These are phyloP conservation scores for Chromobotia macracanthus DNA, from an alignment of 2,797 vertebrate genomes.

Conservation along the genomic window DNA sequence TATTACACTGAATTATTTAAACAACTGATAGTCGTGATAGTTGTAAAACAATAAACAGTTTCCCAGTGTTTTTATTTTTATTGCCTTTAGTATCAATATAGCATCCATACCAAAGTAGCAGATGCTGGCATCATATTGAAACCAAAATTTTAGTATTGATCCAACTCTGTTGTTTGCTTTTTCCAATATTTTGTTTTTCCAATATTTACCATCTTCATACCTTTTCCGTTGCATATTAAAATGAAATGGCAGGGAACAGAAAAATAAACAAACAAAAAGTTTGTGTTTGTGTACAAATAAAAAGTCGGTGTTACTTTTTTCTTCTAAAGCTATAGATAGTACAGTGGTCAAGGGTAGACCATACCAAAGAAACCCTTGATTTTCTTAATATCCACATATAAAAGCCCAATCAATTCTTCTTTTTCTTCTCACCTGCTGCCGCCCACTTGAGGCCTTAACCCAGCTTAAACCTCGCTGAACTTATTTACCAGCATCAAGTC, in stretches of 20 bases:
- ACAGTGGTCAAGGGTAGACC: conserved; percentile 37
- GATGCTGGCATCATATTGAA: not conserved
- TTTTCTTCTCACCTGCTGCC: conserved; percentile 64
- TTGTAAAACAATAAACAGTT: not conserved
- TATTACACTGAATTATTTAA: not conserved
- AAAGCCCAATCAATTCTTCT: conserved; percentile 75
- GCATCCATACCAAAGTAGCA: not conserved
- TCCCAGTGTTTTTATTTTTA: not conserved
- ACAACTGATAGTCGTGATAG: not conserved
- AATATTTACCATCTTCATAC: not conserved
- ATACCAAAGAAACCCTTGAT: conserved; percentile 60
- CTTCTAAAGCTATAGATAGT: conserved; percentile 44
- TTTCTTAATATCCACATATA: conserved; percentile 71
- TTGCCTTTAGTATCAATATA: not conserved
- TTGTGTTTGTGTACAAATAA: no score
- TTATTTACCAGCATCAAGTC: conserved; percentile 55
- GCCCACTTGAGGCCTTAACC: conserved; percentile 68
- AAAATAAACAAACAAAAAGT: not conserved
- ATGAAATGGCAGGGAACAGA: conserved; percentile 37
- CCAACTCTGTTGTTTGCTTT: not conserved
- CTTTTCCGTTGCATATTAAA: conserved; percentile 36
- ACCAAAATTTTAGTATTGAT: not conserved
- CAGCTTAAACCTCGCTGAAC: conserved; percentile 50
- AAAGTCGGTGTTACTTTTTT: conserved; percentile 46
- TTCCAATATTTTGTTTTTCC: no score